Base-by-base conservation (phyloP, 2,113 vertebrate genomes). In the Tinamus guttatus region DNA sequence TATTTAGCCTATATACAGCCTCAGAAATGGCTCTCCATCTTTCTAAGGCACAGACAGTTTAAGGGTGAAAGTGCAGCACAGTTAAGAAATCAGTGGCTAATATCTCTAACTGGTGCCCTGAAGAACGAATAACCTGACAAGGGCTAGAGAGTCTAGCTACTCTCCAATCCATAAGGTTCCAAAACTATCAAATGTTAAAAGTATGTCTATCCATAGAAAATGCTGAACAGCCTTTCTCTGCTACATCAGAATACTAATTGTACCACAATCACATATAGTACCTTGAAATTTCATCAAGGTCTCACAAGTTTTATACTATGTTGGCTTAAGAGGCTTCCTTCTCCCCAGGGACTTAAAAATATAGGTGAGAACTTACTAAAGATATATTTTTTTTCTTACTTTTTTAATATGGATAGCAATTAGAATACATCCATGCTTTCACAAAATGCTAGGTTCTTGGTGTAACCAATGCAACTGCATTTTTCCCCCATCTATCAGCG, bases 361-460 rank as follows among this genome's bases (percentile, higher is more conserved):
- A 58, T 1, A 76, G 38, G 18, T 43, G 28, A 85, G 25, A 24
- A 25, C 51, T 14, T 52, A 52, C 20, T 52, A 27, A 52, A 60
- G 64, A 80, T 54, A 71, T 25, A 4, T 76, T 20, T 19, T 47
- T 52, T 24, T 49, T 3, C 24, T 47, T 43, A 3, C 27, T 5
- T 41, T 93, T 16, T 67, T 19, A 32, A 8, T n/a, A n/a, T n/a
- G 17, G 18, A 45, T 49, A 38, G 4, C 11, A 15, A 30, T 18
- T 59, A 32, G 14, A 77, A 1, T 51, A 47, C 59, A 1, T 0
- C 2, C 24, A 0, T 4, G 1, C 28, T 83, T 63, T 4, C 11
- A 9, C 0, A 6, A 13, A 30, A 18, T 16, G 34, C 28, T 47
- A 24, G 11, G 30, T 27, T 70, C 28, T 56, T 56, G 30, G 28